phyloP scores from a whole-genome alignment of 2,888 invertebrate species.

The Choreutis nemorana region DNA sequence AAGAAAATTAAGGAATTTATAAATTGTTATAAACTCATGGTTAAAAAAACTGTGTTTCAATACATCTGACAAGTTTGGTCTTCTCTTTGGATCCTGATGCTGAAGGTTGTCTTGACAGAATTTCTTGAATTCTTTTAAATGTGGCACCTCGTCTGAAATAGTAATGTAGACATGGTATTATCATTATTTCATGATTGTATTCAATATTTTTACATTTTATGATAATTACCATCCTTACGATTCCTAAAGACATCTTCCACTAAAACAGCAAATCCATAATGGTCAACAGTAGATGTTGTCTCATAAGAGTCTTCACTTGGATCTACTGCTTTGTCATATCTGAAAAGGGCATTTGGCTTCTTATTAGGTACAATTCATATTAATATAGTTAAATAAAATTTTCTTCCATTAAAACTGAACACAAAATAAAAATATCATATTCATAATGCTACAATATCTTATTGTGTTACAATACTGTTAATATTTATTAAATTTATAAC shows the following conservation, averaged over 20 bases:
- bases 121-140: slow-evolving; percentile 73
- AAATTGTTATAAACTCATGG: slow-evolving; percentile 84
- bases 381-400: neutral
- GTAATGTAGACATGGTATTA: slow-evolving; percentile 2
- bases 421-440: neutral
- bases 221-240: slow-evolving; percentile 66
- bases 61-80: slow-evolving; percentile 73
- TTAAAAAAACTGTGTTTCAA: slow-evolving; percentile 81
- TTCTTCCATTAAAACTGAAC: neutral
- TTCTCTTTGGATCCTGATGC: slow-evolving; percentile 67
- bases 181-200: neutral
- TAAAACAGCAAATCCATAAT: slow-evolving; percentile 79
- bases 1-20: slow-evolving; percentile 83
- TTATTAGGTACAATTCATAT: neutral
- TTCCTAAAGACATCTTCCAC: slow-evolving; percentile 76
- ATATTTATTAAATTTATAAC: slow-evolving; percentile 19
- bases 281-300: slow-evolving; percentile 71
- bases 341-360: slow-evolving; percentile 18
- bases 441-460: neutral
- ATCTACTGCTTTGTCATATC: slow-evolving; percentile 77
- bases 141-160: slow-evolving; percentile 71
- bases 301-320: slow-evolving; percentile 71
- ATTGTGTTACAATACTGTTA: neutral
- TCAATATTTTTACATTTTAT: neutral
- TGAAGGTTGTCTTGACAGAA: slow-evolving; percentile 75